Evolutionary conservation across 2,888 invertebrate species (phyloP), one percentile per base, ranked within the genome.

Genomic region (Gymnocheta viridis): DNA sequence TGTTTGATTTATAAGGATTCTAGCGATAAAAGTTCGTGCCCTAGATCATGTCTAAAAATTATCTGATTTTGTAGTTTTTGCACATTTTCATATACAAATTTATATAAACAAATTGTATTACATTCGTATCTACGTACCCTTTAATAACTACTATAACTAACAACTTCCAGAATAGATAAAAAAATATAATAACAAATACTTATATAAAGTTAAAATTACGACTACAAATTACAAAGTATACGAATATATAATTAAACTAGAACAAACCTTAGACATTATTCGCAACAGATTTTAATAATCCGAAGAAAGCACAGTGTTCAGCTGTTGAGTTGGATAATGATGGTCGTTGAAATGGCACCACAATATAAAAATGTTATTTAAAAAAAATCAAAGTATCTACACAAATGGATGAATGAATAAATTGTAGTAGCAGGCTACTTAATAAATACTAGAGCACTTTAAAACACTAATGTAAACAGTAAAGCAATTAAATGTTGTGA

Each of bases 211-310:
- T 10, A n/a, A 58, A 58, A 17, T 32, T 22, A 44, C 44, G 29
- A 0, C n/a, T n/a, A 32, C 32, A 72, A 32, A 72, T 22, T 22
- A 19, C 6, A 17, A 35, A 24, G 22, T 49, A 17, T 19, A 12
- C 2, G 5, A 62, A 22, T 66, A 17, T 4, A 58, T 27, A 41
- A 64, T 44, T 17, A 67, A 67, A 69, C 5, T 56, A 51, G 54
- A 85, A 86, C 89, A 87, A 88, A 88, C 88, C 88, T 88, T 86
- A 83, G 88, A 86, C 88, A 82, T 82, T 64, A 54, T 70, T 47
- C 47, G 12, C 4, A 62, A 47, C 9, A 64, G 29, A 27, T 41
- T 29, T 49, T 10, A 32, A 29, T 49, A 67, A 69, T 76, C 32
- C 66, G 17, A 19, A 47, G 47, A n/a, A 56, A 47, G 19, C 56